Conservation (phyloP, 2,888 invertebrate genomes). For the Eremobia ochroleuca region DNA sequence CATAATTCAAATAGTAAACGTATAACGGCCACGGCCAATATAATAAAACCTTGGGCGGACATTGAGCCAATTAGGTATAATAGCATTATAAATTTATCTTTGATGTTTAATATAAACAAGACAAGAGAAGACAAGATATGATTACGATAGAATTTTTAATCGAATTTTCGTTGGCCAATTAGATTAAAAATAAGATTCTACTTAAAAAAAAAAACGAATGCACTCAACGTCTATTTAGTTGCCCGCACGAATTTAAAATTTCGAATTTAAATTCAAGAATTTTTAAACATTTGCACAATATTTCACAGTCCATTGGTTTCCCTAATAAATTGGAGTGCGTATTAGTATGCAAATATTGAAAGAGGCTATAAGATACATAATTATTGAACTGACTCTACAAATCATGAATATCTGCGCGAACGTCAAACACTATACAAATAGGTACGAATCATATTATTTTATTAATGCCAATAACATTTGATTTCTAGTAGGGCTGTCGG, state of each 20-base stretch:
- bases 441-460: constrained; percentile 1
- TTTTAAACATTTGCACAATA: background rate
- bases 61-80: constrained; percentile 31
- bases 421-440: background rate
- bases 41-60: constrained; percentile 27
- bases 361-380: background rate
- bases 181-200: background rate
- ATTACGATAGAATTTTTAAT: background rate
- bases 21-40: constrained; percentile 18
- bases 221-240: background rate
- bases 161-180: background rate
- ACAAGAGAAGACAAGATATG: background rate
- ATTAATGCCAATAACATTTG: background rate
- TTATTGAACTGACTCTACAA: background rate
- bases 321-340: background rate
- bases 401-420: background rate
- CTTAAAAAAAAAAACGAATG: background rate
- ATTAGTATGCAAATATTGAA: background rate
- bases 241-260: constrained; percentile 9
- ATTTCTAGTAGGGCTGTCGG: background rate
- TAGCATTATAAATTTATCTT: constrained; percentile 9
- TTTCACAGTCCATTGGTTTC: background rate
- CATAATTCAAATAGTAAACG: constrained; percentile 17
- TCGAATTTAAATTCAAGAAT: background rate
- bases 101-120: constrained; percentile 1